Conservation (phyloP, 2,797 vertebrate genomes). For the Cichlasoma orientale region DNA sequence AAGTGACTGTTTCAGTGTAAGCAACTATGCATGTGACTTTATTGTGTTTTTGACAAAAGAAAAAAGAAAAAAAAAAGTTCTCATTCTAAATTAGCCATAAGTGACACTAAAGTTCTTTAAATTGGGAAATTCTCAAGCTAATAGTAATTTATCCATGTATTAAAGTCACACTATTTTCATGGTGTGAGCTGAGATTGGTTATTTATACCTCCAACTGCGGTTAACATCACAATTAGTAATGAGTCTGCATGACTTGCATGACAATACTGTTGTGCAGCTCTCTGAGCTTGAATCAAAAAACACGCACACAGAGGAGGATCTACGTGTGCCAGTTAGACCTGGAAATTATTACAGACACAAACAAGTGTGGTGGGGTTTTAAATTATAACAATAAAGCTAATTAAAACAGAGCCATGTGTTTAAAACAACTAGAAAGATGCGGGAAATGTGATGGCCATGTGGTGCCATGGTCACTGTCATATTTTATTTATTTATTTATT, state of each 20-base stretch:
- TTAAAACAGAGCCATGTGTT: not conserved
- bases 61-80: not conserved
- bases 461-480: not conserved
- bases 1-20: too few relatives aligned
- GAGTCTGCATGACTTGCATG: not conserved
- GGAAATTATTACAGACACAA: not conserved
- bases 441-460: not conserved
- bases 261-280: not conserved
- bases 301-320: not conserved
- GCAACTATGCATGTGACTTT: not conserved
- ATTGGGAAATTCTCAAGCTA: not conserved
- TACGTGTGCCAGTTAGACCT: not conserved
- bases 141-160: not conserved
- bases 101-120: not conserved
- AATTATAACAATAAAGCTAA: not conserved
- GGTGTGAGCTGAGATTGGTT: conserved; percentile 3
- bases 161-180: conserved; percentile 1
- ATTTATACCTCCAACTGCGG: not conserved
- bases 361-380: not conserved
- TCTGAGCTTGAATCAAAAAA: not conserved
- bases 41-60: not conserved
- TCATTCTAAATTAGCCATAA: not conserved
- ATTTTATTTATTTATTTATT: too few relatives aligned
- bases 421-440: not conserved
- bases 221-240: conserved; percentile 2